Conservation (phyloP, 2,113 vertebrate species). For the Perca flavescens region DNA sequence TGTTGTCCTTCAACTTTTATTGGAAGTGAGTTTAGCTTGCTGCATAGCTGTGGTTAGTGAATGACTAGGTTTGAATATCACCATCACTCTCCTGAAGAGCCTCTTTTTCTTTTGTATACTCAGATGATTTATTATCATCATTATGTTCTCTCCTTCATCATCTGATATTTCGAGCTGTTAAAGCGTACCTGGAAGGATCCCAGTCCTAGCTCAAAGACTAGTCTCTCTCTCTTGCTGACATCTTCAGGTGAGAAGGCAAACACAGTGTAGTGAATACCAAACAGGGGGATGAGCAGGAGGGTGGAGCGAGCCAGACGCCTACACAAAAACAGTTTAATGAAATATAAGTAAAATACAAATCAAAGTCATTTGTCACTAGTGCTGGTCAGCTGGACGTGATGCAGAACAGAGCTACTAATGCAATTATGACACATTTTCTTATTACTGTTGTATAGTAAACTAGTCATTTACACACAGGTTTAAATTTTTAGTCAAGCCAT, state of each 20-base stretch:
- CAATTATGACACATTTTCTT: conserved; percentile 37
- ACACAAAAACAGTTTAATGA: conserved; percentile 55
- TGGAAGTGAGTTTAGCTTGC: background rate
- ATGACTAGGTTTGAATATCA: background rate
- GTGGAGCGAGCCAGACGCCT: conserved; percentile 97
- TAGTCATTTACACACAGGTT: background rate
- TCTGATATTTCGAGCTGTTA: background rate
- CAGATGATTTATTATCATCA: conserved; percentile 3
- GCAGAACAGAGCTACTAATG: conserved; percentile 34
- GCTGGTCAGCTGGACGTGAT: conserved; percentile 32
- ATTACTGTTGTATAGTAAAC: background rate
- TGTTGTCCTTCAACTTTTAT: background rate
- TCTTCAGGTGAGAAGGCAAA: conserved; percentile 98
- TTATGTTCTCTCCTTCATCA: background rate
- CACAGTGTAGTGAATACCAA: conserved; percentile 98
- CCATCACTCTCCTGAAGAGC: conserved; percentile 6
- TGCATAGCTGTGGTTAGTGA: background rate
- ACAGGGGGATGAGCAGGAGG: conserved; percentile 95
- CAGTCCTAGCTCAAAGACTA: conserved; percentile 96
- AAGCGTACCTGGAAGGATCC: conserved; percentile 96
- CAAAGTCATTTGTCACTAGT: conserved; percentile 18
- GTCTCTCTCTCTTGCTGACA: conserved; percentile 94
- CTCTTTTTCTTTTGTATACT: background rate
- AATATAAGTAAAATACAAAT: conserved; percentile 17
- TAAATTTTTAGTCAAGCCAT: background rate